Conservation (phyloP, 1,140 invertebrate genomes). For the Ephestia elutella region DNA sequence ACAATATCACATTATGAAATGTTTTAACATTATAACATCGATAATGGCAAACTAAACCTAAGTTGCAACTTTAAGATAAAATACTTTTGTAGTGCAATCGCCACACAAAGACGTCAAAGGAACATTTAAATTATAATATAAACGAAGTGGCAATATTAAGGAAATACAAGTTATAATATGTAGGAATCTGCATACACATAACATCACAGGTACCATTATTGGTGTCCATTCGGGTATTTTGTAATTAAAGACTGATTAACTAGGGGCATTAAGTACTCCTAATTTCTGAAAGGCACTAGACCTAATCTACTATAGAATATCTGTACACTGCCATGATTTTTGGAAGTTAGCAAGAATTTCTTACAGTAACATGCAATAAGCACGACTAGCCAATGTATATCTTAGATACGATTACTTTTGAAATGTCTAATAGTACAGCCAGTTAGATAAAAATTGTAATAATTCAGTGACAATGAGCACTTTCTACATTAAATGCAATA, state of each 20-base stretch:
- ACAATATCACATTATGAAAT: conserved; percentile 69
- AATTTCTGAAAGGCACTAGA: conserved; percentile 65
- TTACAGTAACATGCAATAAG: conserved; percentile 30
- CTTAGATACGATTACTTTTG: conserved; percentile 31
- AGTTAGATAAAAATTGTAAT: conserved; percentile 16
- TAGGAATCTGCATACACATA: conserved; percentile 12
- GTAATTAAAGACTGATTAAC: conserved; percentile 10
- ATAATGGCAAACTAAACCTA: conserved; percentile 52
- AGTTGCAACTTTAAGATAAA: conserved; percentile 25
- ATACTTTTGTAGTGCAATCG: conserved; percentile 10
- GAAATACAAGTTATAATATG: conserved; percentile 5
- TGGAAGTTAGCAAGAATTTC: conserved; percentile 27
- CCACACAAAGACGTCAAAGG: conserved; percentile 18
- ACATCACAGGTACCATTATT: conserved; percentile 21
- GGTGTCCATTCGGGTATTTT: conserved; percentile 15
- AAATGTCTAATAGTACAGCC: conserved; percentile 26
- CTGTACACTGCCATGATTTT: conserved; percentile 45
- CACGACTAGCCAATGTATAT: conserved; percentile 52
- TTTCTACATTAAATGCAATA: conserved; percentile 64
- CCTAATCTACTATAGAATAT: conserved; percentile 63
- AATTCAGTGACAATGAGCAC: conserved; percentile 37
- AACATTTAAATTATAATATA: conserved; percentile 20
- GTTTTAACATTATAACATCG: conserved; percentile 56
- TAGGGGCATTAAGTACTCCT: conserved; percentile 49
- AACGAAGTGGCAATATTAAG: conserved; percentile 2